These are phyloP conservation scores for Camponotus floridanus DNA, from an alignment of 1,140 invertebrate genomes.

Conservation along the genomic window DNA sequence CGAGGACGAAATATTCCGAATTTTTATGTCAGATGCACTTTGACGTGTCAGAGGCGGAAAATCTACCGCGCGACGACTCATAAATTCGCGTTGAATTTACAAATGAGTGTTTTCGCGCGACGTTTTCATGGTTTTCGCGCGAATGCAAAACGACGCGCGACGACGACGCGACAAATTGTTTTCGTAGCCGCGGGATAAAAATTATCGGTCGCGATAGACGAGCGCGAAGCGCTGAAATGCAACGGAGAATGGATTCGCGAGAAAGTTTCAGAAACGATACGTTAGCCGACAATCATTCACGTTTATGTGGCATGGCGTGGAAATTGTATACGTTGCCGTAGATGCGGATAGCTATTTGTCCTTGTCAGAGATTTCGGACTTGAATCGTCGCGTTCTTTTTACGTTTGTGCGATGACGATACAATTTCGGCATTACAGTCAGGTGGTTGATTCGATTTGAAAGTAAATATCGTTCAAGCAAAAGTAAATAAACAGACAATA, in stretches of 20 bases:
- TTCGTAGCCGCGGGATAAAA: conserved; percentile 22
- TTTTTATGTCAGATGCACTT: conserved; percentile 12
- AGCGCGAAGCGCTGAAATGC: conserved; percentile 26
- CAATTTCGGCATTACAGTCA: background rate
- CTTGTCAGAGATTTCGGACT: conserved; percentile 60
- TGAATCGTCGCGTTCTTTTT: conserved; percentile 39
- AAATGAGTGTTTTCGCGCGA: conserved; percentile 41
- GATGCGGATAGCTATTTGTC: conserved; percentile 43
- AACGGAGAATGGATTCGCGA: conserved; percentile 42
- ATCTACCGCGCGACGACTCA: conserved; percentile 26
- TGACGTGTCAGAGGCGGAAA: background rate
- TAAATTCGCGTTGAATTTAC: conserved; percentile 43
- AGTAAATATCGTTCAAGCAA: background rate
- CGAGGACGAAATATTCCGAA: conserved; percentile 20
- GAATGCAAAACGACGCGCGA: background rate
- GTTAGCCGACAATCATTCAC: conserved; percentile 54
- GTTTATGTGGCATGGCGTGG: conserved; percentile 32
- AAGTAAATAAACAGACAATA: conserved; percentile 42
- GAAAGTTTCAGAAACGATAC: conserved; percentile 46
- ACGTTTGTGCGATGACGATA: conserved; percentile 6
- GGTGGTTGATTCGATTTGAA: conserved; percentile 10
- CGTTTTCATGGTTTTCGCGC: background rate
- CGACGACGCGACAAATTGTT: conserved; percentile 52
- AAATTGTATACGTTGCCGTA: background rate
- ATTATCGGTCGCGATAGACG: conserved; percentile 30